These are phyloP conservation scores for Nymphalis polychloros DNA, from an alignment of 2,888 invertebrate genomes.

Conservation along the genomic window DNA sequence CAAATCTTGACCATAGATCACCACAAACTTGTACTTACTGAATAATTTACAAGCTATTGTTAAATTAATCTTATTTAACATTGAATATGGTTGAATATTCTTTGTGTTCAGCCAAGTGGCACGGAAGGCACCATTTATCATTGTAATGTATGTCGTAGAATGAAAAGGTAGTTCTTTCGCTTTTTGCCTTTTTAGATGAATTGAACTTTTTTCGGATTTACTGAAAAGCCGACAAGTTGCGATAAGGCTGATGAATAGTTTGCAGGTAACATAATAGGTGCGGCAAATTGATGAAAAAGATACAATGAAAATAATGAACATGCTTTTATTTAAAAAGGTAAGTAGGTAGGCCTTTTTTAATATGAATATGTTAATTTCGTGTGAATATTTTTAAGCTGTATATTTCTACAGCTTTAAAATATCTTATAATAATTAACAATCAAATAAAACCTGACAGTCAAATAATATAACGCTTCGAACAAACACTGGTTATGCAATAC, in stretches of 20 bases:
- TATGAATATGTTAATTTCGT: not conserved
- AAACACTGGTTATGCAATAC: too few species aligned
- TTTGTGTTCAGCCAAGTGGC: not conserved
- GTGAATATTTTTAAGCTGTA: too few species aligned
- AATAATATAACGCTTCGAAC: too few species aligned
- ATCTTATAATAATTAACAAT: too few species aligned
- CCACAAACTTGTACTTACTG: not conserved
- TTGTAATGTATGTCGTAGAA: conserved; percentile 29
- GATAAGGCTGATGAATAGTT: conserved; percentile 33
- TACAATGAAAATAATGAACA: not conserved
- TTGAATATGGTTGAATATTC: conserved; percentile 1
- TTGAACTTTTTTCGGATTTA: conserved; percentile 23
- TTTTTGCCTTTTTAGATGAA: conserved; percentile 35
- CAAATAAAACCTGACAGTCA: too few species aligned
- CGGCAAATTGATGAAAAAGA: conserved; percentile 1
- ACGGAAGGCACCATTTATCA: conserved; percentile 31
- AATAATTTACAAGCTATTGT: not conserved
- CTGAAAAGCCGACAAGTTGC: conserved; percentile 25
- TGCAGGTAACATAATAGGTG: conserved; percentile 18
- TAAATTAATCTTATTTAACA: not conserved
- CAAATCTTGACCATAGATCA: not conserved
- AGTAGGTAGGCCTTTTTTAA: not conserved
- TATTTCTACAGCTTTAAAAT: too few species aligned
- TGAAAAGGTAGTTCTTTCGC: conserved; percentile 25
- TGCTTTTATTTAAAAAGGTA: not conserved